Evolutionary conservation across 1,140 invertebrate species (phyloP).

Genomic region (Bombus polaris): DNA sequence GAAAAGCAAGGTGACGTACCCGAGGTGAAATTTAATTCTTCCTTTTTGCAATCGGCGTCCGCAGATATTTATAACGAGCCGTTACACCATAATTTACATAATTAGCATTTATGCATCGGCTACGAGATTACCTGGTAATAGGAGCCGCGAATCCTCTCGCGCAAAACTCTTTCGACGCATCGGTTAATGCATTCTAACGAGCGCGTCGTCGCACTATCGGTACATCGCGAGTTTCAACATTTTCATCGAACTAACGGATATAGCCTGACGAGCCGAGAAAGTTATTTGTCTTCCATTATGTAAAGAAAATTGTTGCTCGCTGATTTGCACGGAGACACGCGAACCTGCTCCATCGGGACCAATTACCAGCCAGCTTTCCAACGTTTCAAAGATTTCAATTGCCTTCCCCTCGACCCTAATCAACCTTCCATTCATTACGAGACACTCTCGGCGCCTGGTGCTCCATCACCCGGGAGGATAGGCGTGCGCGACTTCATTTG

Average conservation of each 20-base stretch:
- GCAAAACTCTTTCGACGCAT: no score
- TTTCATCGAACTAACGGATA: not conserved
- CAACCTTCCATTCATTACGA: conserved; percentile 46
- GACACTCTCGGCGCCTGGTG: not conserved
- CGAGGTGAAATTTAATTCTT: conserved; percentile 37
- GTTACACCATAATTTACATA: conserved; percentile 42
- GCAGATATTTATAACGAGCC: conserved; percentile 48
- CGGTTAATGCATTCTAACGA: not conserved
- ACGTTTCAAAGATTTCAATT: conserved; percentile 21
- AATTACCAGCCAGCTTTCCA: conserved; percentile 7
- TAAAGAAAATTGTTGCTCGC: not conserved
- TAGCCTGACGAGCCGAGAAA: not conserved
- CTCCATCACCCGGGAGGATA: conserved; percentile 15
- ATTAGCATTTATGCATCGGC: conserved; percentile 35
- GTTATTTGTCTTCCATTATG: conserved; percentile 17
- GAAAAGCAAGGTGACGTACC: conserved; percentile 43
- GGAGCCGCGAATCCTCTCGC: not conserved
- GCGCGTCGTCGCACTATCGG: not conserved
- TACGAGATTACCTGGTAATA: conserved; percentile 3
- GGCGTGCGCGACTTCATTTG: conserved; percentile 46
- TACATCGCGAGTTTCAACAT: not conserved
- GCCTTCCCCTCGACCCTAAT: conserved; percentile 25
- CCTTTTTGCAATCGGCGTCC: not conserved
- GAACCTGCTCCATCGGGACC: conserved; percentile 1
- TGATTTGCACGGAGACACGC: not conserved